Percentiles rank a stretch among this genome's conserved stretches.
phyloP scores from a whole-genome alignment of 2,888 invertebrate species.

The Drosophila merina region DNA sequence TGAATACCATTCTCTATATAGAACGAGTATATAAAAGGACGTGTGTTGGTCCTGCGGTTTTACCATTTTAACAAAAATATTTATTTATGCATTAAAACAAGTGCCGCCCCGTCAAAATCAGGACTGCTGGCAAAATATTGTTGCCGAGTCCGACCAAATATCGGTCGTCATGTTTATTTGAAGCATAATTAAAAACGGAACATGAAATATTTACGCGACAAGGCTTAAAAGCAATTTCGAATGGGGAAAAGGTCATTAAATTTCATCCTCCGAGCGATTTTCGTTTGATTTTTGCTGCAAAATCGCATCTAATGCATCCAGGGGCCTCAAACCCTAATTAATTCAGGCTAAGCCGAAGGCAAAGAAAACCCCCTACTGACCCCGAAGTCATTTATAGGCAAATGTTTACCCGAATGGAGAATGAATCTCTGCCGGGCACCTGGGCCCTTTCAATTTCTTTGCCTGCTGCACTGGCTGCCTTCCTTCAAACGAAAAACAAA shows the following conservation, averaged over 20 bases:
- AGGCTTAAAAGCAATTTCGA: background rate
- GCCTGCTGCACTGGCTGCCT: slow-evolving; percentile 15
- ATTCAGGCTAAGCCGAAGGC: slow-evolving; percentile 14
- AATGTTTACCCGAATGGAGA: slow-evolving; percentile 29
- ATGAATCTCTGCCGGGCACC: slow-evolving; percentile 24
- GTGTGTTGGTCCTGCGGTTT: slow-evolving; percentile 49
- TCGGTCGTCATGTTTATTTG: slow-evolving; percentile 54
- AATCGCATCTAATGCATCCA: background rate
- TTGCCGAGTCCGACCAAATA: slow-evolving; percentile 44
- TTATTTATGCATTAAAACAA: slow-evolving; percentile 56
- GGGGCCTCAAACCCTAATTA: slow-evolving; percentile 7
- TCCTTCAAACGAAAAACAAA: slow-evolving; percentile 30
- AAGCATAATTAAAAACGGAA: slow-evolving; percentile 62
- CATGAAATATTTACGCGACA: slow-evolving; percentile 47
- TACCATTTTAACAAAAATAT: slow-evolving; percentile 47
- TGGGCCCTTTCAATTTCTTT: slow-evolving; percentile 19
- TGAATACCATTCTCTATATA: background rate
- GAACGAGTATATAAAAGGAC: background rate
- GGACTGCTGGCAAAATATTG: slow-evolving; percentile 38
- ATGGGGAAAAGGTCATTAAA: background rate
- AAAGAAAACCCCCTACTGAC: slow-evolving; percentile 1
- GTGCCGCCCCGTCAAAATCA: slow-evolving; percentile 47
- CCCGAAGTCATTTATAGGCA: slow-evolving; percentile 27
- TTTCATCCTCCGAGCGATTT: background rate
- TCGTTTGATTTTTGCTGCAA: background rate